phyloP scores from a whole-genome alignment of 2,888 invertebrate genomes.

The Caenorhabditis uteleia region DNA sequence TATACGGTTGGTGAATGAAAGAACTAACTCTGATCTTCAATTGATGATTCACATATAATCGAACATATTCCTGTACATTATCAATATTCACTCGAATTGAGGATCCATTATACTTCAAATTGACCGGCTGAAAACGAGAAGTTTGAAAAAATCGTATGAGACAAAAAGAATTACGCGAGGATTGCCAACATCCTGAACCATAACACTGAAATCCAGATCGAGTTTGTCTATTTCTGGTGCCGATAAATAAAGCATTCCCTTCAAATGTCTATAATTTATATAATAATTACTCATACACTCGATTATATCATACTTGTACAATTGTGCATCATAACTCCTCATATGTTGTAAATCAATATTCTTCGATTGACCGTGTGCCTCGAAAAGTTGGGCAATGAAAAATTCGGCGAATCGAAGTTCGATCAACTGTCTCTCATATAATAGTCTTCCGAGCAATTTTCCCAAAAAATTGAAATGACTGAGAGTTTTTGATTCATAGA shows the following conservation, averaged over 20 bases:
- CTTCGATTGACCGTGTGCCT: constrained; percentile 13
- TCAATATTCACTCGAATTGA: constrained; percentile 88
- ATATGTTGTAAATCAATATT: constrained; percentile 48
- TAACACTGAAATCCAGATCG: constrained; percentile 50
- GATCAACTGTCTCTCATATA: constrained; percentile 91
- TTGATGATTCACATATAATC: constrained; percentile 92
- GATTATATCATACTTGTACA: constrained; percentile 28
- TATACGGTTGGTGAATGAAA: too few species aligned
- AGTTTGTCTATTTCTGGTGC: constrained; percentile 36
- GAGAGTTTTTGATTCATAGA: constrained; percentile 69
- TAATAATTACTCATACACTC: neutral
- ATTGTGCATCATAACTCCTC: constrained; percentile 43
- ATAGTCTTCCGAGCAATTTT: constrained; percentile 89
- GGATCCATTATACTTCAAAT: constrained; percentile 87
- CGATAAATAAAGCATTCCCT: constrained; percentile 13
- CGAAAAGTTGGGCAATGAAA: constrained; percentile 85
- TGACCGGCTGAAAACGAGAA: constrained; percentile 74
- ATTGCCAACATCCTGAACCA: too few species aligned
- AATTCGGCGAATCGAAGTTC: constrained; percentile 94
- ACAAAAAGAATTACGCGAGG: too few species aligned
- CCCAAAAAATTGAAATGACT: constrained; percentile 91
- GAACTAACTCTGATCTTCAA: constrained; percentile 80
- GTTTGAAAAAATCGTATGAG: constrained; percentile 5
- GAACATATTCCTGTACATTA: constrained; percentile 95
- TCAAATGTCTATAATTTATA: constrained; percentile 23